A percentile compares a stretch with the other conserved stretches of the same genome.
phyloP scores from a whole-genome alignment of 2,113 vertebrate species.

The Nerophis ophidion region DNA sequence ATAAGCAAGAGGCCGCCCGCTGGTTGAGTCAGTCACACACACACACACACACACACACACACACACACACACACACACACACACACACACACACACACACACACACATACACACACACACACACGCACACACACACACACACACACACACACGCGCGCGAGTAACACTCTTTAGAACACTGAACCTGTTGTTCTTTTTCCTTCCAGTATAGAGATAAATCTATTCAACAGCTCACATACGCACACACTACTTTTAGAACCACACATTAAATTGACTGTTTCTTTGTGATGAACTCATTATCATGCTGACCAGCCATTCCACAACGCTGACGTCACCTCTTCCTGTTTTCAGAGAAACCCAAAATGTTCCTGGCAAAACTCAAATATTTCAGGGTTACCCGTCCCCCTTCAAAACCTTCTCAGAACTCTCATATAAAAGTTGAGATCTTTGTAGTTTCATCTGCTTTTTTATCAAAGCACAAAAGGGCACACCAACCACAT shows the following conservation, averaged over 20 bases:
- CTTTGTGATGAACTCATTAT: not conserved
- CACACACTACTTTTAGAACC: not conserved
- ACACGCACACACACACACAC: constrained; percentile 5
- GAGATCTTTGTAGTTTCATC: not conserved
- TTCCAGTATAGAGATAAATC: constrained; percentile 37
- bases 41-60: not conserved
- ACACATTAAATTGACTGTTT: too few species aligned
- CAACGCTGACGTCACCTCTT: constrained; percentile 14
- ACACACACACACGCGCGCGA: not conserved
- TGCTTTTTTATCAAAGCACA: not conserved
- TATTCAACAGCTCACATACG: constrained; percentile 19
- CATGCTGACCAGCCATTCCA: constrained; percentile 9
- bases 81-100: not conserved
- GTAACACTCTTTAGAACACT: constrained; percentile 27
- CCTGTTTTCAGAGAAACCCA: constrained; percentile 8
- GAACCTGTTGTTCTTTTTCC: constrained; percentile 23
- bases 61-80: not conserved
- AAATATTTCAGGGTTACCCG: not conserved
- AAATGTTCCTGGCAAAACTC: not conserved
- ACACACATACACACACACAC: not conserved
- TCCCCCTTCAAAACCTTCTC: constrained; percentile 5
- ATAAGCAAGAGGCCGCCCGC: not conserved
- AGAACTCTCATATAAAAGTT: constrained; percentile 18
- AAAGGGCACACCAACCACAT: constrained; percentile 7
- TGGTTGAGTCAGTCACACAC: constrained; percentile 8